Evolutionary conservation across 2,797 vertebrate species (phyloP).

Genomic region (Euthynnus affinis): DNA sequence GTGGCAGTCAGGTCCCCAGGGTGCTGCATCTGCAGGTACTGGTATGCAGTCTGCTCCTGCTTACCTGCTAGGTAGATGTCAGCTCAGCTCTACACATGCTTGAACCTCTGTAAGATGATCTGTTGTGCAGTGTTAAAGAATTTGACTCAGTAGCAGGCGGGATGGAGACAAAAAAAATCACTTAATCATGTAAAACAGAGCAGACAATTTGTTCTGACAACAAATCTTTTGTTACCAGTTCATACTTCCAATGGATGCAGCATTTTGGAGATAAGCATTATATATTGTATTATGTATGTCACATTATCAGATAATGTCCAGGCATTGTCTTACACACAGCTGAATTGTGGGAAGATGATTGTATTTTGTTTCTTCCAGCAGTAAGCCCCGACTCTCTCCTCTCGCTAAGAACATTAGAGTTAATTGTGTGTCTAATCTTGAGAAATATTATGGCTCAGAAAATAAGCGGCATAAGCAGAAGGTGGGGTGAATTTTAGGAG

Average conservation of each 20-base stretch:
- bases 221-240: conserved; percentile 29
- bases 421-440: conserved; percentile 79
- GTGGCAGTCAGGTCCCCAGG: conserved; percentile 65
- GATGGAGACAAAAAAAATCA: background rate
- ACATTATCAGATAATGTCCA: conserved; percentile 56
- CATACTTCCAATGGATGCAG: conserved; percentile 16
- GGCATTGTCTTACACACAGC: conserved; percentile 60
- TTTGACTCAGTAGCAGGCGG: background rate
- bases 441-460: conserved; percentile 73
- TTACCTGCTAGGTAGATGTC: conserved; percentile 68
- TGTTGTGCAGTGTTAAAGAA: conserved; percentile 20
- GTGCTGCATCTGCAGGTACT: conserved; percentile 67
- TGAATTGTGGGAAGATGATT: conserved; percentile 64
- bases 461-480: conserved; percentile 61
- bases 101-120: conserved; percentile 38
- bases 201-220: conserved; percentile 27
- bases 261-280: conserved; percentile 47
- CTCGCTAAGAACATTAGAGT: conserved; percentile 68
- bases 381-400: conserved; percentile 41
- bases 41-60: conserved; percentile 46
- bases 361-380: conserved; percentile 61
- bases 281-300: conserved; percentile 53
- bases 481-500: conserved; percentile 60
- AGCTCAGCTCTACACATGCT: conserved; percentile 51
- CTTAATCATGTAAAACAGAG: conserved; percentile 40